A percentile compares a stretch with the other conserved stretches of the same genome.
Conservation (phyloP, 2,113 vertebrate species). For the Datnioides undecimradiatus region DNA sequence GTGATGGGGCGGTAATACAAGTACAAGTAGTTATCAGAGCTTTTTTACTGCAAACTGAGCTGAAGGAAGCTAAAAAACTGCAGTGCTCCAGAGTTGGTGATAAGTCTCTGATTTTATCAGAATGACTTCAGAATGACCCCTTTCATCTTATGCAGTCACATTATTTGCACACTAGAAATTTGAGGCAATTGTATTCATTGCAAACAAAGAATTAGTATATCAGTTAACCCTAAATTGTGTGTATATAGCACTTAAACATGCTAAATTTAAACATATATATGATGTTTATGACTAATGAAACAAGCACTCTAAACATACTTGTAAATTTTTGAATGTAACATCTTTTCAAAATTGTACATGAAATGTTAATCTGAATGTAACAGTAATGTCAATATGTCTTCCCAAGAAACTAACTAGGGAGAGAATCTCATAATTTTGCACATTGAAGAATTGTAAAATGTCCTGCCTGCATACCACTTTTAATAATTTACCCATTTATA, state of each 20-base stretch:
- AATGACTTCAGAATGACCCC: neutral
- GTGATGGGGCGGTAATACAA: neutral
- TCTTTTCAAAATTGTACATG: constrained; percentile 46
- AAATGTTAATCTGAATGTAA: constrained; percentile 4
- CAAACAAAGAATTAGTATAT: neutral
- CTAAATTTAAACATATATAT: constrained; percentile 1
- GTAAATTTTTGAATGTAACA: constrained; percentile 47
- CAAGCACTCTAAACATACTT: too few species aligned
- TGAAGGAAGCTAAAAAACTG: neutral
- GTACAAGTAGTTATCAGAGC: neutral
- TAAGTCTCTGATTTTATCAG: neutral
- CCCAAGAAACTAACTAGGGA: neutral
- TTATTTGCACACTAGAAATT: too few species aligned
- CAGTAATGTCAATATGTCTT: constrained; percentile 24
- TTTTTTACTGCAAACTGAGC: neutral
- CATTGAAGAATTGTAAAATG: constrained; percentile 17
- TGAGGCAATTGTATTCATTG: neutral
- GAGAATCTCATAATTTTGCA: constrained; percentile 21
- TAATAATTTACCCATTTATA: neutral
- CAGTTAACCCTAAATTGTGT: neutral
- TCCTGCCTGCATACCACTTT: neutral
- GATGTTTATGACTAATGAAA: too few species aligned
- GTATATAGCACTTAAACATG: constrained; percentile 17
- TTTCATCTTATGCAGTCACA: neutral
- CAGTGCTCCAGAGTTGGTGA: neutral